Percentiles rank a stretch among this genome's conserved stretches.
Evolutionary conservation across 2,888 invertebrate genomes (phyloP).

Genomic region (Maniola hyperantus): DNA sequence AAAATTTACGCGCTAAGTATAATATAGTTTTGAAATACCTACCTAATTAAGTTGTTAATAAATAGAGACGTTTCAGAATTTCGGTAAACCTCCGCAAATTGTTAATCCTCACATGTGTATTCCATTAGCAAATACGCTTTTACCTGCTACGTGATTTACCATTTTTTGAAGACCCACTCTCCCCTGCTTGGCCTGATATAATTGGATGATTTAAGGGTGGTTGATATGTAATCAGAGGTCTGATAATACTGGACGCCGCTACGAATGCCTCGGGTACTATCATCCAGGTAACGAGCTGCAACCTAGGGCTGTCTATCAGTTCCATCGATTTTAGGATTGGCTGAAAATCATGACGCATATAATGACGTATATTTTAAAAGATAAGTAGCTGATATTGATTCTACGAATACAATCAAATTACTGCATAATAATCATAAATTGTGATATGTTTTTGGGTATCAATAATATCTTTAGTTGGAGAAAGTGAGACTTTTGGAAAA

Average conservation of each 20-base stretch:
- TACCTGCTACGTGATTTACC: conserved; percentile 59
- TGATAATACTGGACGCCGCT: conserved; percentile 61
- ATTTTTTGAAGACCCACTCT: conserved; percentile 50
- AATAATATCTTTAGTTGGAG: no score
- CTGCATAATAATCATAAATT: no score
- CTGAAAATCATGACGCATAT: background rate
- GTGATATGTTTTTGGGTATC: no score
- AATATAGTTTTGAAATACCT: conserved; percentile 2
- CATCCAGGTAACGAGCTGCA: conserved; percentile 63
- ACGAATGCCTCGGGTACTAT: conserved; percentile 76
- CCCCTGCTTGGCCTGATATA: conserved; percentile 49
- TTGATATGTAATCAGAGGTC: conserved; percentile 67
- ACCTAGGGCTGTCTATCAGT: conserved; percentile 53
- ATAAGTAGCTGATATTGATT: no score
- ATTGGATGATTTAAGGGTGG: conserved; percentile 52
- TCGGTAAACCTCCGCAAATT: conserved; percentile 61
- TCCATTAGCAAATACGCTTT: conserved; percentile 78
- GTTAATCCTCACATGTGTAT: conserved; percentile 75
- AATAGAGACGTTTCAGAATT: conserved; percentile 53
- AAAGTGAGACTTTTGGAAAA: no score
- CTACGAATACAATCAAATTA: no score
- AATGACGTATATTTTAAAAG: no score
- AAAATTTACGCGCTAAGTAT: no score
- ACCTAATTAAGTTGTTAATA: background rate
- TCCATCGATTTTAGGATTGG: background rate